Evolutionary conservation across 2,888 invertebrate species (phyloP), one percentile per base, ranked within the genome.

Genomic region (Chirona hameri): DNA sequence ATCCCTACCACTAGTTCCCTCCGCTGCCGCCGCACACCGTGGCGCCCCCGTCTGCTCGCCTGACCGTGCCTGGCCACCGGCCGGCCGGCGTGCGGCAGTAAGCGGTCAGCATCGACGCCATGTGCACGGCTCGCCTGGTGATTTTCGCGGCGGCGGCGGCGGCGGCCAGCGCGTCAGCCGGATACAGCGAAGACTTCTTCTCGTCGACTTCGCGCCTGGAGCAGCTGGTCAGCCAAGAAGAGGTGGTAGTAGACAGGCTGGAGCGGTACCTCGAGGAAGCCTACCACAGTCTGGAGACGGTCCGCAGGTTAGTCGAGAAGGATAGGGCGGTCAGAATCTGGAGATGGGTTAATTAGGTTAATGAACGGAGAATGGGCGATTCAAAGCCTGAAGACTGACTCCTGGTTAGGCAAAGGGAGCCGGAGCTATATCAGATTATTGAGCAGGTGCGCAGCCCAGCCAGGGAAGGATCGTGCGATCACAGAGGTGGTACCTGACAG

Each of bases 11-110:
- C 80, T 57, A 60, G 39, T 57, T 46, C n/a, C 27, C 24, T 52
- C 7, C 5, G n/a, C n/a, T 48, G 46, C 55, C 27, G 7, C 46
- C 46, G 27, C 46, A n/a, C 18, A 18, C 31, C 3, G n/a, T n/a
- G 55, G 48, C 21, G 24, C n/a, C n/a, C 60, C n/a, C 52, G 18
- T n/a, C 31, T 46, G 10, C 83, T 83, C 83, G 31, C 82, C 82
- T 2, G 84, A 83, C 57, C 84, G 83, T 21, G 84, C 82, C 31
- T 57, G 84, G 57, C 84, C 83, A 55, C 76, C 82, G 1, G 83
- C 52, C 52, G 52, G 15, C 52, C 52, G 15, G 52, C 83, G 82
- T 5, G 83, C 65, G 46, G 82, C 83, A 81, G 81, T 79, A 18
- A 79, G 79, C 12, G 82, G 69, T 72, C 27, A 39, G 18, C 83